A percentile compares a stretch with the other conserved stretches of the same genome.
These are phyloP conservation scores for Anseranas semipalmata DNA, from an alignment of 2,113 vertebrate species.

Conservation along the genomic window DNA sequence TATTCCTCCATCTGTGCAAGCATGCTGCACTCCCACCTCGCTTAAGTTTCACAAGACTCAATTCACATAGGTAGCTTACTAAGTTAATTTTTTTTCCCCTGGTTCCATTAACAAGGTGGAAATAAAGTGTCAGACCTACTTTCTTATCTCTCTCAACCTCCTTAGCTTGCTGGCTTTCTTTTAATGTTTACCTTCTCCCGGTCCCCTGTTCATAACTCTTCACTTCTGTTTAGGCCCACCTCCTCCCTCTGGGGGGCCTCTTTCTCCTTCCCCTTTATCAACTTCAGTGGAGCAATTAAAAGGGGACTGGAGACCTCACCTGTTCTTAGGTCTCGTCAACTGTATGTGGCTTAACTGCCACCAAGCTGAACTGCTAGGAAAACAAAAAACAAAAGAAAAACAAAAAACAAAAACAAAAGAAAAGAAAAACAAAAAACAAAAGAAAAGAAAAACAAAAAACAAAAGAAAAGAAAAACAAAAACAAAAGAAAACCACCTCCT, in stretches of 20 bases:
- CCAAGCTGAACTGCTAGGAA: background rate
- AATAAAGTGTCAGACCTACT: background rate
- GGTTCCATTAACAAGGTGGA: background rate
- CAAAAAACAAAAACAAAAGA: no score
- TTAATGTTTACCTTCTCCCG: background rate
- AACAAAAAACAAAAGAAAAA: background rate
- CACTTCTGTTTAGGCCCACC: background rate
- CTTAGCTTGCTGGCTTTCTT: background rate
- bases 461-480: no score
- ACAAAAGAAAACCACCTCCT: no score
- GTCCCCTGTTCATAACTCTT: background rate
- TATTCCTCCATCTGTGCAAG: background rate
- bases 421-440: background rate
- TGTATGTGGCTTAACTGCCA: background rate
- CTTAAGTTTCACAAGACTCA: background rate
- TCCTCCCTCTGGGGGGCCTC: no score
- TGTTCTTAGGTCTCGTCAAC: background rate
- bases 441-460: no score
- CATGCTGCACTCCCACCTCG: background rate
- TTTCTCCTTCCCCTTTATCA: rapidly evolving
- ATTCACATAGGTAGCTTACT: background rate
- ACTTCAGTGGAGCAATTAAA: background rate
- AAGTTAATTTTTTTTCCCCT: background rate
- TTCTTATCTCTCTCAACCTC: background rate
- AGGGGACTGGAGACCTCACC: background rate